A percentile compares a stretch with the other conserved stretches of the same genome.
These are phyloP conservation scores for Tillus elongatus DNA, from an alignment of 2,888 invertebrate genomes.

Conservation along the genomic window DNA sequence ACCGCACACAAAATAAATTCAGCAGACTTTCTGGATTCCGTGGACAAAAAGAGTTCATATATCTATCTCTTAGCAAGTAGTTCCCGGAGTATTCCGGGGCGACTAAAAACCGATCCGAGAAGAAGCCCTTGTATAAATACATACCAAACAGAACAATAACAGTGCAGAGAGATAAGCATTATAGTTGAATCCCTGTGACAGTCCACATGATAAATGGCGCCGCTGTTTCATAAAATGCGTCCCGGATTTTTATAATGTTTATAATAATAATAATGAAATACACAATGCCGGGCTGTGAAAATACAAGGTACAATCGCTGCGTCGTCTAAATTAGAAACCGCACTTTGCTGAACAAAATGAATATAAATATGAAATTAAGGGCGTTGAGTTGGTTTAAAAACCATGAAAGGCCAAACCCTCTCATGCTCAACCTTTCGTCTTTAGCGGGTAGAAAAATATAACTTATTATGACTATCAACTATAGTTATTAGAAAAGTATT, in stretches of 20 bases:
- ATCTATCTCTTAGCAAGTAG: slow-evolving; percentile 29
- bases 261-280: slow-evolving; percentile 23
- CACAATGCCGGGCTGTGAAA: too few relatives aligned
- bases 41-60: slow-evolving; percentile 32
- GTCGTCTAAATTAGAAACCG: too few relatives aligned
- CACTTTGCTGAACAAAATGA: too few relatives aligned
- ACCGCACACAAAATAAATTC: slow-evolving; percentile 26
- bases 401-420: too few relatives aligned
- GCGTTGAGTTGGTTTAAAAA: too few relatives aligned
- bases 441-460: too few relatives aligned
- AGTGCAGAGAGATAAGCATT: slow-evolving; percentile 22
- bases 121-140: slow-evolving; percentile 34
- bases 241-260: slow-evolving; percentile 30
- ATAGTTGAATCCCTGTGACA: slow-evolving; percentile 12
- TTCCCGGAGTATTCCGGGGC: slow-evolving; percentile 24
- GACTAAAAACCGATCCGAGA: slow-evolving; percentile 30
- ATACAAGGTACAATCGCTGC: too few relatives aligned
- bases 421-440: too few relatives aligned
- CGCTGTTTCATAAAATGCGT: slow-evolving; percentile 24
- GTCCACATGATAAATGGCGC: slow-evolving; percentile 23
- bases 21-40: slow-evolving; percentile 22
- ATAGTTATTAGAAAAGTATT: too few relatives aligned
- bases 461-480: too few relatives aligned
- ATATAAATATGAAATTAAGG: too few relatives aligned
- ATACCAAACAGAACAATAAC: slow-evolving; percentile 34